Evolutionary conservation across 2,113 vertebrate genomes (phyloP).

Genomic region (Microtus pennsylvanicus): DNA sequence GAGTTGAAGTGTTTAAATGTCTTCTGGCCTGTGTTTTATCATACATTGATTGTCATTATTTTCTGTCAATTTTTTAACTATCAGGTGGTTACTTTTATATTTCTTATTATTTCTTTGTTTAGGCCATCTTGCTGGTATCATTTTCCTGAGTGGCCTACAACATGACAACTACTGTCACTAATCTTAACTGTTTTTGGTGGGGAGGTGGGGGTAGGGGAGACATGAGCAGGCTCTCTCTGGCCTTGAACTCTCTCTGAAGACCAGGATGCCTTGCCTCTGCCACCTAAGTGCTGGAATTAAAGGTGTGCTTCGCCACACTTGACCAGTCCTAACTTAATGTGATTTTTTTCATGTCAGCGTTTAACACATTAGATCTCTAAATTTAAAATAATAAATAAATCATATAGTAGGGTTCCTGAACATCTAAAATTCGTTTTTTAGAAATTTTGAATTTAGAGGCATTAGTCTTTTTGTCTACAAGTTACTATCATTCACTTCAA

Average conservation of each 20-base stretch:
- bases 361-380: slow-evolving; percentile 54
- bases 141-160: slow-evolving; percentile 22
- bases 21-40: slow-evolving; percentile 42
- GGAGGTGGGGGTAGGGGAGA: background rate
- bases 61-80: slow-evolving; percentile 38
- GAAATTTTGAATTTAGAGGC: slow-evolving; percentile 14
- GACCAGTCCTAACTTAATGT: background rate
- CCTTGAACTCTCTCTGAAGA: background rate
- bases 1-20: slow-evolving; percentile 53
- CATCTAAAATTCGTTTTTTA: slow-evolving; percentile 57
- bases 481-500: slow-evolving; percentile 4
- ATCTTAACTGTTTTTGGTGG: background rate
- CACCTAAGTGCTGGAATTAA: background rate
- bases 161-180: slow-evolving; percentile 6
- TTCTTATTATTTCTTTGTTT: background rate
- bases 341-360: background rate
- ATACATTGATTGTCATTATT: slow-evolving; percentile 48
- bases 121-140: slow-evolving; percentile 2
- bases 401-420: background rate
- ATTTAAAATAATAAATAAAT: background rate
- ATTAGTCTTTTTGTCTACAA: slow-evolving; percentile 48
- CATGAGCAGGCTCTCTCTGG: background rate
- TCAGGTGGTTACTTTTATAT: slow-evolving; percentile 34
- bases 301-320: background rate
- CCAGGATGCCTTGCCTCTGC: background rate